These are phyloP conservation scores for Oostethus manadensis DNA, from an alignment of 2,113 vertebrate species.

Conservation along the genomic window DNA sequence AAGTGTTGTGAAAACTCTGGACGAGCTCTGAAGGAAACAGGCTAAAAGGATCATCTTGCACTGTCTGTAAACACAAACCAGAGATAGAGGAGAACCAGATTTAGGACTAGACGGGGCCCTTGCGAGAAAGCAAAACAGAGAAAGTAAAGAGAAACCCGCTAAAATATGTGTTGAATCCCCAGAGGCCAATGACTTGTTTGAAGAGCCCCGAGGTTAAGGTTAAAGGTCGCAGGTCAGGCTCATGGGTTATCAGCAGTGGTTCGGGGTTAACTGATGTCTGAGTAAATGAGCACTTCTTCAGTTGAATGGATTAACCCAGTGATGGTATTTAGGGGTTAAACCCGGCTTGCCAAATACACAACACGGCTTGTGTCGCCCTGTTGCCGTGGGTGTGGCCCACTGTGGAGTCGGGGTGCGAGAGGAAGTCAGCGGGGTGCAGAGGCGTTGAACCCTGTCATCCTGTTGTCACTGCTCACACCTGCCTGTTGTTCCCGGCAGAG, in stretches of 20 bases:
- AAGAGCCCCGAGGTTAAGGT: conserved; percentile 48
- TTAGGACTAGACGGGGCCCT: conserved; percentile 3
- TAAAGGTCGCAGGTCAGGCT: conserved; percentile 51
- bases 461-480: conserved; percentile 72
- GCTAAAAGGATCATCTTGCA: conserved; percentile 44
- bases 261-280: conserved; percentile 49
- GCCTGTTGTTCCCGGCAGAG: conserved; percentile 47
- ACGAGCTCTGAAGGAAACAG: conserved; percentile 38
- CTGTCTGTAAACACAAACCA: conserved; percentile 31
- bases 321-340: conserved; percentile 41
- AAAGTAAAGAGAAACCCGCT: conserved; percentile 34
- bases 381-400: conserved; percentile 49
- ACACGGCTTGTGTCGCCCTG: conserved; percentile 8
- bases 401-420: conserved; percentile 52
- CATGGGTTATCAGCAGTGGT: conserved; percentile 56
- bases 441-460: conserved; percentile 67
- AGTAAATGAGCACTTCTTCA: conserved; percentile 27
- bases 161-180: conserved; percentile 41
- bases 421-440: conserved; percentile 63
- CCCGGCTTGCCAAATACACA: conserved; percentile 6
- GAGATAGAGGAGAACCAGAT: conserved; percentile 20
- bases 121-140: conserved; percentile 30
- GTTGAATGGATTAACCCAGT: conserved; percentile 36
- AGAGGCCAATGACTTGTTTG: conserved; percentile 59
- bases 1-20: conserved; percentile 47